Conservation (phyloP, 2,797 vertebrate genomes). For the Merluccius polli region DNA sequence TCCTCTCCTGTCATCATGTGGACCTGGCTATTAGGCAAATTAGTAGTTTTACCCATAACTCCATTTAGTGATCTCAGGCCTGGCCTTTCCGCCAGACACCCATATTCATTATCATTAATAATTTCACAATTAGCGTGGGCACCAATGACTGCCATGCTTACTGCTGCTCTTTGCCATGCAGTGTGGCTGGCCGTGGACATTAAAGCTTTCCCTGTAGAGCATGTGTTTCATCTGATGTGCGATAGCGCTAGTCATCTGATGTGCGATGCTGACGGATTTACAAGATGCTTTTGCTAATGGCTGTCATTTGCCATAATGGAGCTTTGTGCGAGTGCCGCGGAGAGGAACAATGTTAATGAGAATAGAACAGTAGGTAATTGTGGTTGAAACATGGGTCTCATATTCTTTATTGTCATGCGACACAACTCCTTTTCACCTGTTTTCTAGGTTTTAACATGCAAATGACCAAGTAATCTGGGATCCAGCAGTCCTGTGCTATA, state of each 20-base stretch:
- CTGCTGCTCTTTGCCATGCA: not conserved
- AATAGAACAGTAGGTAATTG: not conserved
- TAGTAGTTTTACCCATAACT: not conserved
- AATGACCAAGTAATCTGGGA: too few species aligned
- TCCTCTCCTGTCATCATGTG: not conserved
- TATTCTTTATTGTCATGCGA: too few species aligned
- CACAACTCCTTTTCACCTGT: not conserved
- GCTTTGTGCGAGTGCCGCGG: not conserved
- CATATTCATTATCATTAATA: constrained; percentile 38
- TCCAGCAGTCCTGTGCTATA: too few species aligned
- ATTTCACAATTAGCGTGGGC: constrained; percentile 29
- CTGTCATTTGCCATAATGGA: not conserved
- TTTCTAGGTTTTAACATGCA: not conserved
- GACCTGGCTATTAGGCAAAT: not conserved
- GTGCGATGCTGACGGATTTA: not conserved
- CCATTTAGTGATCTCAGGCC: constrained; percentile 22
- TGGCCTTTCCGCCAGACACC: constrained; percentile 32
- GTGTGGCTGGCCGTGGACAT: constrained; percentile 18
- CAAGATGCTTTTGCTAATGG: constrained; percentile 20
- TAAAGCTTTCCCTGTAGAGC: not conserved
- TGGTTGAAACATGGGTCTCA: not conserved
- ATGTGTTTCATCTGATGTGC: not conserved
- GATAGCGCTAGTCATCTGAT: not conserved
- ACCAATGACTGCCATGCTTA: constrained; percentile 14
- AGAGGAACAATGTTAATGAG: not conserved